Percentiles rank a stretch among this genome's conserved stretches.
Evolutionary conservation across 2,113 vertebrate species (phyloP).

Genomic region (Phalacrocorax carbo): DNA sequence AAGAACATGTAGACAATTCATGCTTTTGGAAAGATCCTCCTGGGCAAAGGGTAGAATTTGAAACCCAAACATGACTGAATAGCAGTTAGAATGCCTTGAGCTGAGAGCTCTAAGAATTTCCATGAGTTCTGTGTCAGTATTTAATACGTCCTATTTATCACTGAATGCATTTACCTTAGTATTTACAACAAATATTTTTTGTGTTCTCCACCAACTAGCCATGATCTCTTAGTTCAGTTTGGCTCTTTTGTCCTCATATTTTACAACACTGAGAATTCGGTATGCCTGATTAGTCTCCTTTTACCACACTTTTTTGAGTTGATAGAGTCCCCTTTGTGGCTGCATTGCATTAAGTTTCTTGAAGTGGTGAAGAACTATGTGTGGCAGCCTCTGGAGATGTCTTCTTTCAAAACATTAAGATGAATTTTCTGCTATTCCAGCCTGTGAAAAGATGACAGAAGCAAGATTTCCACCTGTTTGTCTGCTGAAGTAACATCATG

Average conservation of each 20-base stretch:
- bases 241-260: not conserved
- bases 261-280: not conserved
- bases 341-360: not conserved
- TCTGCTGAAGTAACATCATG: not conserved
- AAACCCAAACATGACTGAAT: not conserved
- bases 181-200: not conserved
- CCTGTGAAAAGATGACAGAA: not conserved
- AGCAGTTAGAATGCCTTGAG: not conserved
- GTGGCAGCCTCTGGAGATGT: not conserved
- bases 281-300: not conserved
- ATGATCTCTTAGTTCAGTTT: not conserved
- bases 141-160: not conserved
- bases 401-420: not conserved
- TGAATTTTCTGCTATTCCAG: not conserved
- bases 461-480: not conserved
- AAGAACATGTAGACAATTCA: not conserved
- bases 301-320: not conserved
- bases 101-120: not conserved
- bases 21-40: not conserved
- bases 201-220: not conserved
- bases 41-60: not conserved
- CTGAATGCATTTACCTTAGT: not conserved
- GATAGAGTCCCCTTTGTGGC: not conserved
- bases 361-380: not conserved
- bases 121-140: not conserved